A percentile compares a stretch with the other conserved stretches of the same genome.
Evolutionary conservation across 2,797 vertebrate species (phyloP).

Genomic region (Amniataba percoides): DNA sequence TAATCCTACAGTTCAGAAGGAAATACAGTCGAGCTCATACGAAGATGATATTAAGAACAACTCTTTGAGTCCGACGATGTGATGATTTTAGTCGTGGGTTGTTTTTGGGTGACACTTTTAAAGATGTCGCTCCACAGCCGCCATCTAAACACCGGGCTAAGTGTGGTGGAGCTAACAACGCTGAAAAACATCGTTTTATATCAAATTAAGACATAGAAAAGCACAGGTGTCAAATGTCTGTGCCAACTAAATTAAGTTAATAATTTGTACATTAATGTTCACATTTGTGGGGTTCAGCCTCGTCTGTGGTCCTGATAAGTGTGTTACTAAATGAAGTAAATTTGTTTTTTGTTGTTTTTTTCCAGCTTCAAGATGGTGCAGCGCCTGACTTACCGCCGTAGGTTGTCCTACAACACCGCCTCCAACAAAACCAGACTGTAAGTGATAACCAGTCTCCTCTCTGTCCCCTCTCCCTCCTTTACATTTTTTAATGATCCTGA

Average conservation of each 20-base stretch:
- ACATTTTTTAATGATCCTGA: too few species aligned
- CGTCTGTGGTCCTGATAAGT: too few species aligned
- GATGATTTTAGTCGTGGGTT: conserved; percentile 14
- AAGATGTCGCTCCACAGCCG: conserved; percentile 19
- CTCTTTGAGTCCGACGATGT: rapidly evolving
- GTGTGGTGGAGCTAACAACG: neutral
- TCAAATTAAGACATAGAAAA: rapidly evolving
- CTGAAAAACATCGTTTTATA: rapidly evolving
- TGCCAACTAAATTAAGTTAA: rapidly evolving
- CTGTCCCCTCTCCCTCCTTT: rapidly evolving
- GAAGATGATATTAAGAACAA: rapidly evolving
- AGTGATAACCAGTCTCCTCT: conserved; percentile 71
- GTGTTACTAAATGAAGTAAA: too few species aligned
- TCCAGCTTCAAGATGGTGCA: conserved; percentile 92
- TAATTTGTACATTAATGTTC: neutral
- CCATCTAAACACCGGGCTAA: rapidly evolving
- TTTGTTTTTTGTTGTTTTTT: too few species aligned
- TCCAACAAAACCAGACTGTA: conserved; percentile 99
- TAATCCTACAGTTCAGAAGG: conserved; percentile 68
- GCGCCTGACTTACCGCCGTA: conserved; percentile 97
- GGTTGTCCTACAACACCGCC: conserved; percentile 99
- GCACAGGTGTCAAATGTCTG: rapidly evolving
- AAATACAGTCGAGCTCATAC: rapidly evolving
- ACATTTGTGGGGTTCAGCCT: too few species aligned
- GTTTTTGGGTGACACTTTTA: neutral